Evolutionary conservation across 2,797 vertebrate species (phyloP), one percentile per base, ranked within the genome.

Genomic region (Sylvilagus floridanus): DNA sequence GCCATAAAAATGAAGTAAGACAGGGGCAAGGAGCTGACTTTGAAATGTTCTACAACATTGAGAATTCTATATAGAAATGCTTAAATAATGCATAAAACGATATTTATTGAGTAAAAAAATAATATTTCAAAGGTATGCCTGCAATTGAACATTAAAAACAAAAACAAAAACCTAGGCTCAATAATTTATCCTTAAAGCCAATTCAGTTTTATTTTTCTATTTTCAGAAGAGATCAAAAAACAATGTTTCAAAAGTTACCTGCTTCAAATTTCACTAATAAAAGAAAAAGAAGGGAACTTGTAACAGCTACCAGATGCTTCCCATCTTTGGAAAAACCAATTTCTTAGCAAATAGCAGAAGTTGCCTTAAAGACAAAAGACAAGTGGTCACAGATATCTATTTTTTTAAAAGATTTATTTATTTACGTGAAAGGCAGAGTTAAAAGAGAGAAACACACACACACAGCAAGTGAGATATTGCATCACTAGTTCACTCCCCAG

Each of bases 41-140:
- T 90, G 35, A 82, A 72, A 92, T 93, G 42, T 66, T 71, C 13
- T 37, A 42, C 71, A 93, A 86, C 75, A 87, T 2, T 85, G 21
- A 86, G 95, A 77, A 81, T 76, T 83, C 71, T 75, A 88, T 28
- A 62, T 81, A 84, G 63, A 81, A 88, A 81, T 83, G 86, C 66
- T 90, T 91, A 93, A 84, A 81, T 35, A 83, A 88, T 69, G 91
- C 88, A 86, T 4, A 91, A n/a, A 95, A 76, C n/a, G 57, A 78
- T 5, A 13, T 69, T 81, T 37, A 90, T 10, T 77, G 24, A 88
- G 93, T 63, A 66, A 91, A 88, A 96, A 84, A 28, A 4, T n/a
- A 92, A 88, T 6, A 86, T 90, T 85, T 94, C 32, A 63, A 93
- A 93, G 32, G 37, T 68, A 68, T n/a, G 2, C 22, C 30, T 90